Conservation (phyloP, 2,113 vertebrate genomes). For the Arvicanthis niloticus region DNA sequence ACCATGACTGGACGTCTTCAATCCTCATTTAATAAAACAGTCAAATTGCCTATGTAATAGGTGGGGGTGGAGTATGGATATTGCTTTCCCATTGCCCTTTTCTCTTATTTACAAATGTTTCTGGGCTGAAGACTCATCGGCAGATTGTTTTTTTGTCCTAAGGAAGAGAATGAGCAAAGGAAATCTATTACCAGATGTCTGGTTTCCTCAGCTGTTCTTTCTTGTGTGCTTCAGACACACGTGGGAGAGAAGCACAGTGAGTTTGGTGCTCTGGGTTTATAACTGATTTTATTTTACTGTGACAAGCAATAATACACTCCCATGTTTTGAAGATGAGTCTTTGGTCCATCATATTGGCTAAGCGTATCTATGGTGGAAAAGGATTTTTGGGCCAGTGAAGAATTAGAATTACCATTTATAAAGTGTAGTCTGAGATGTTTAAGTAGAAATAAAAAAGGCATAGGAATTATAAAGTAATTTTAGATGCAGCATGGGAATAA, state of each 20-base stretch:
- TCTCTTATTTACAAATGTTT: background rate
- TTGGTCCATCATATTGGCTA: background rate
- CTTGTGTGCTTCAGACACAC: background rate
- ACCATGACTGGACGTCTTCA: background rate
- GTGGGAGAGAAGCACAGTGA: background rate
- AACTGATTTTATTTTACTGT: conserved; percentile 44
- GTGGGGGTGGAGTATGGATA: background rate
- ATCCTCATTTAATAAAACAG: background rate
- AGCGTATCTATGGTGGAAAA: background rate
- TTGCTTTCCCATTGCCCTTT: background rate
- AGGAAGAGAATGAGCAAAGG: background rate
- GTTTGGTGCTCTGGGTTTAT: background rate
- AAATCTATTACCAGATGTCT: background rate
- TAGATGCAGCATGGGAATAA: background rate
- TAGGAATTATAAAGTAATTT: conserved; percentile 25
- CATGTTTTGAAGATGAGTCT: background rate
- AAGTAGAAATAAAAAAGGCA: conserved; percentile 12
- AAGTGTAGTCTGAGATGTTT: background rate
- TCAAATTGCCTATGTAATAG: background rate
- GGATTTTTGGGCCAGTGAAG: background rate
- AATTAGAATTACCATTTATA: conserved; percentile 24
- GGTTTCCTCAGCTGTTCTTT: background rate
- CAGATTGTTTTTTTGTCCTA: background rate
- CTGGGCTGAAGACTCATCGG: background rate
- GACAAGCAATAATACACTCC: background rate